Evolutionary conservation across 1,140 invertebrate genomes (phyloP).

Genomic region (Orchestia grillus): DNA sequence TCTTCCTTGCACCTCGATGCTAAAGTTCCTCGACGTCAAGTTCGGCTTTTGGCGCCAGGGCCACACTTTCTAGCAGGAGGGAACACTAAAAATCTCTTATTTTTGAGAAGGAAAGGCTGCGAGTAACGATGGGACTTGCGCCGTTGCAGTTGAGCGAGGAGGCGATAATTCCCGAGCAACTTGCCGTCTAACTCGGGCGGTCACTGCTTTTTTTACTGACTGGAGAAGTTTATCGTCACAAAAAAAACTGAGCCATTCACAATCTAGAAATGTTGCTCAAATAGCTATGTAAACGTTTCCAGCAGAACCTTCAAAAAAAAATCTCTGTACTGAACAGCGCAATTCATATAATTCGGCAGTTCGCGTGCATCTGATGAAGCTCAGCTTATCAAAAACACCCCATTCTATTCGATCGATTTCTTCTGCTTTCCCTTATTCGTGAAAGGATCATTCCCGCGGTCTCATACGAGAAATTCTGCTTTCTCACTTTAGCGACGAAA

Average conservation of each 20-base stretch:
- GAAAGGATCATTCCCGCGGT: neutral
- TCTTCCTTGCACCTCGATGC: constrained; percentile 6
- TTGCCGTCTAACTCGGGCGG: neutral
- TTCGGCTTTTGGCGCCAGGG: neutral
- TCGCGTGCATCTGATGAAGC: neutral
- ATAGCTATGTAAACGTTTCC: no score
- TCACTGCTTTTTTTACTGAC: no score
- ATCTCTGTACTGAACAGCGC: no score
- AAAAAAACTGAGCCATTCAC: no score
- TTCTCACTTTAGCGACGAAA: neutral
- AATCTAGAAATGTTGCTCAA: no score
- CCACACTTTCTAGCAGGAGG: neutral
- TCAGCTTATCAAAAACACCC: neutral
- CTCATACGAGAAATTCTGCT: neutral
- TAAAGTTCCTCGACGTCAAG: neutral
- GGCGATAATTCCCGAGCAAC: constrained; percentile 20
- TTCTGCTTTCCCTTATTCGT: neutral
- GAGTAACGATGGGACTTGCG: constrained; percentile 45
- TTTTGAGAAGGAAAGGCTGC: constrained; percentile 16
- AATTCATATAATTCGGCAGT: neutral
- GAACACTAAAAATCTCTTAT: neutral
- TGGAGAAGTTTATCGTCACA: no score
- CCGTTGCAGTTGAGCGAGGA: constrained; percentile 27
- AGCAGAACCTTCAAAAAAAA: no score
- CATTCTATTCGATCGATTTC: neutral